Evolutionary conservation across 2,113 vertebrate species (phyloP), one percentile per base, ranked within the genome.

Genomic region (Empidonax traillii): DNA sequence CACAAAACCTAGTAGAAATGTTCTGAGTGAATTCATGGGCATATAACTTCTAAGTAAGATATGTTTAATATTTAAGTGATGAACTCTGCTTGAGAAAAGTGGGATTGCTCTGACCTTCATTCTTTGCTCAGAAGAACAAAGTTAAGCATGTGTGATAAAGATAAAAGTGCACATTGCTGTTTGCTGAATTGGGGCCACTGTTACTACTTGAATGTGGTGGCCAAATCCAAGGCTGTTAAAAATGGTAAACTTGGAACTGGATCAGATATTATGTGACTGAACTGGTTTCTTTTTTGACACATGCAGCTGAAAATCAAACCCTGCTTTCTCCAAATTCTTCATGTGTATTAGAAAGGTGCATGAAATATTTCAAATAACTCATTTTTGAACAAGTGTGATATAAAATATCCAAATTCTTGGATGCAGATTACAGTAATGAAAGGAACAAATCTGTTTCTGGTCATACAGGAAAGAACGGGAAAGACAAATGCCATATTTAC

Each of bases 71-170:
- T 71, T 68, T 1, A 80, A 90, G n/a, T 69, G 67, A 87, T 33
- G 23, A 85, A 51, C 51, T 93, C 49, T 66, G 31, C 51, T 58
- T 67, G 55, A 30, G 20, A 67, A 71, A 73, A 47, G 23, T 25
- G 18, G 68, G 67, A 69, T 79, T 94, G 46, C 53, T 87, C 66
- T 89, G 86, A 94, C 93, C 91, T 94, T 97, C 83, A 89, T 89
- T 93, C 86, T 93, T 93, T 55, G 43, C 55, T 93, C n/a, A 27
- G 33, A 79, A 78, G 71, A 93, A 37, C 81, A 77, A 85, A 94
- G 93, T 94, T 87, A 83, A 94, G 74, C 27, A 1, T 43, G 21
- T 66, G 46, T 58, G 84, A 86, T 94, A 94, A 88, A 87, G 92
- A 87, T 94, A 85, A 89, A 84, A 85, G 43, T 3, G 4, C 2